Evolutionary conservation across 2,113 vertebrate species (phyloP), one percentile per base, ranked within the genome.

Genomic region (Python bivittatus): DNA sequence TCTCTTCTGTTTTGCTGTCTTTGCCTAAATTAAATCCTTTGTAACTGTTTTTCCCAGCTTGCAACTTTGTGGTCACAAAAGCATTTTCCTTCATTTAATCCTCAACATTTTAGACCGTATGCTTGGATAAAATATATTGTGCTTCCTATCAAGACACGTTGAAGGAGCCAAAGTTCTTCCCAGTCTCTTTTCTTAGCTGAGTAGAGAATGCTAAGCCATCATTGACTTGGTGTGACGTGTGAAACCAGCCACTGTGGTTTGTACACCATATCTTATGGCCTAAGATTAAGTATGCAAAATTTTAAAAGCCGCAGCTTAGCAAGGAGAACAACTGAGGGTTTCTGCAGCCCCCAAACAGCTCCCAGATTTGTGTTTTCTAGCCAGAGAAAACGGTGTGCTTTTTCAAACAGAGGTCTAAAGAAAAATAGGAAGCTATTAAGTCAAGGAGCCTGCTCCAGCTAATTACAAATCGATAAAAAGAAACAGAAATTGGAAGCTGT

Each of bases 381-480:
- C 48, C 64, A 72, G 29, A 64, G 61, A 72, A 72, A 64, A n/a
- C 27, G 27, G 11, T 13, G 48, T 48, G 48, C 4, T 48, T 48
- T 48, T 48, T 48, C 7, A 48, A 48, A 48, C 48, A 3, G 48
- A 48, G 48, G 48, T 48, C 48, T 48, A 6, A 48, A 48, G 48
- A 48, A 48, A 48, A 48, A 48, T 48, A 4, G 48, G 48, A 48
- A 48, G 48, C 48, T 48, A 48, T 48, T 48, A 48, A 6, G 48
- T 92, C 86, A 91, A 91, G 33, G 95, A 91, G 64, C 91, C 57
- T 84, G 53, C 86, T 93, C 53, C 57, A 84, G 54, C 42, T 44
- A 95, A 94, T 89, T 92, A 92, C 52, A 95, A 95, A 96, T 92
- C 88, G 95, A 93, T 1, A 92, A 12, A 25, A 57, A 8, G 94